A percentile compares a stretch with the other conserved stretches of the same genome.
phyloP scores from a whole-genome alignment of 1,140 invertebrate genomes.

The Drosophila suzukii region DNA sequence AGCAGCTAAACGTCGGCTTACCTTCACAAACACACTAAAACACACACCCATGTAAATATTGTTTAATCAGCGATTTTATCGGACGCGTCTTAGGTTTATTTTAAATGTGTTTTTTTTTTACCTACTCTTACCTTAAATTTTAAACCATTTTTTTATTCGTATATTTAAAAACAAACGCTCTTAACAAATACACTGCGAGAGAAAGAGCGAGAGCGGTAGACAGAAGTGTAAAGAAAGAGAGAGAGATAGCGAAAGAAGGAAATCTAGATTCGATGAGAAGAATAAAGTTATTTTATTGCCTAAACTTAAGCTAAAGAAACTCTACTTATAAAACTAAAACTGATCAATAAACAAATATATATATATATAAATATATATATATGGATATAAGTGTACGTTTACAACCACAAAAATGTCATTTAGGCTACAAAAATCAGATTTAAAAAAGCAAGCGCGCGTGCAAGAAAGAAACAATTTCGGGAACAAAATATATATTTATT shows the following conservation, averaged over 20 bases:
- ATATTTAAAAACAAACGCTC: conserved; percentile 14
- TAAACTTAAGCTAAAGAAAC: conserved; percentile 58
- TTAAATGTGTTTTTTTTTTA: conserved; percentile 50
- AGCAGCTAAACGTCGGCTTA: conserved; percentile 65
- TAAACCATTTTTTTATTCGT: conserved; percentile 23
- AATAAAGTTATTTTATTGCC: conserved; percentile 71
- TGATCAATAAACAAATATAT: conserved; percentile 53
- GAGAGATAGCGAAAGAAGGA: conserved; percentile 9
- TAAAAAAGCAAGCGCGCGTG: conserved; percentile 32
- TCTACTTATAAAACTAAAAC: conserved; percentile 55
- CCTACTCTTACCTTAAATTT: conserved; percentile 37
- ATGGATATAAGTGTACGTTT: conserved; percentile 60
- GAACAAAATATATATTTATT: conserved; percentile 80
- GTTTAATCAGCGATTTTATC: conserved; percentile 74
- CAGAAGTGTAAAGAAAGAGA: conserved; percentile 18
- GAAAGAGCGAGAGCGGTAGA: conserved; percentile 35
- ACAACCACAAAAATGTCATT: conserved; percentile 63
- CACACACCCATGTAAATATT: conserved; percentile 62
- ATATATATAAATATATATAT: conserved; percentile 34
- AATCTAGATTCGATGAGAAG: conserved; percentile 21
- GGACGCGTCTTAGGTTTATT: conserved; percentile 56
- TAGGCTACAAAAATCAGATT: conserved; percentile 71
- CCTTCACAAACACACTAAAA: conserved; percentile 17
- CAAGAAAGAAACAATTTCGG: conserved; percentile 66
- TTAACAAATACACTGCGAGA: conserved; percentile 2